phyloP scores from a whole-genome alignment of 2,113 vertebrate genomes.

The Phalacrocorax carbo region DNA sequence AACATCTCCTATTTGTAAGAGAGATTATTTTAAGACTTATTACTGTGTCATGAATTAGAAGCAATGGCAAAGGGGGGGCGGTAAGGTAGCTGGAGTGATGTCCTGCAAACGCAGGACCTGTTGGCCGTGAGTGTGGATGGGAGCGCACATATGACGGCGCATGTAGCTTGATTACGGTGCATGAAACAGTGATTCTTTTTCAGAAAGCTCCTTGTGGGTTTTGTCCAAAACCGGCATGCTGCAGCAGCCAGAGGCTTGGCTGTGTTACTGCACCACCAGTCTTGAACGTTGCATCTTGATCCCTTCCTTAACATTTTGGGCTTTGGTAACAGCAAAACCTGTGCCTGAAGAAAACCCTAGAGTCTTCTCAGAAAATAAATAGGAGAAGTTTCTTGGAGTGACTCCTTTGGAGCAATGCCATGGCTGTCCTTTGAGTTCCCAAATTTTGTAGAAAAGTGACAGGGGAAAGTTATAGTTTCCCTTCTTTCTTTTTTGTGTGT shows the following conservation, averaged over 20 bases:
- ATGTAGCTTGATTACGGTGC: background rate
- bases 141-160: rapidly evolving
- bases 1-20: background rate
- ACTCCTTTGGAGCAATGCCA: background rate
- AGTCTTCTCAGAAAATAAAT: background rate
- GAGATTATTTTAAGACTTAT: background rate
- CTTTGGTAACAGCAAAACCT: background rate
- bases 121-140: background rate
- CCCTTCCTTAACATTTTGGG: rapidly evolving
- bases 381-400: background rate
- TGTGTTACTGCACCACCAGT: rapidly evolving
- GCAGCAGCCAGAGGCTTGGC: background rate
- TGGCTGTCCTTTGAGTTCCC: constrained; percentile 28
- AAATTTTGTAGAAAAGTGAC: constrained; percentile 57
- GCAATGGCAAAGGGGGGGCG: background rate
- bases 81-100: background rate
- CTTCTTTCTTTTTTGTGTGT: constrained; percentile 38
- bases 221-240: background rate
- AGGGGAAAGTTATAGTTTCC: constrained; percentile 67
- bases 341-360: background rate
- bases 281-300: rapidly evolving
- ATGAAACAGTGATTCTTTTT: background rate
- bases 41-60: rapidly evolving
- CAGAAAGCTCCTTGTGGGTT: background rate
- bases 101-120: background rate